phyloP scores from a whole-genome alignment of 1,140 invertebrate genomes.

The Pachyrhynchus sulphureomaculatus region DNA sequence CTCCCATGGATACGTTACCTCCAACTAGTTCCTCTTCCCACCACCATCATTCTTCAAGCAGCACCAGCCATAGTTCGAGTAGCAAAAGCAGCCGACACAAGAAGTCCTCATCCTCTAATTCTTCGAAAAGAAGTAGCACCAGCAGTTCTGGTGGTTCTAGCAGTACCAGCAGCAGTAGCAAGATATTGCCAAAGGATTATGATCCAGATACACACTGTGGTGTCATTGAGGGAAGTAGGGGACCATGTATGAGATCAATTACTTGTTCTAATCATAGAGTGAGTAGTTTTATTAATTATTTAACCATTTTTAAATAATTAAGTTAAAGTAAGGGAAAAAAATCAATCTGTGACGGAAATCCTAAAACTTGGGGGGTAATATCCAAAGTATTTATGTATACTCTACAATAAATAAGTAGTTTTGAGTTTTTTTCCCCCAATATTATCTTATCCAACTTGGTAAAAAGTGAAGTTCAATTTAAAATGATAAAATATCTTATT shows the following conservation, averaged over 20 bases:
- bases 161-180: slow-evolving; percentile 27
- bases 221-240: slow-evolving; percentile 40
- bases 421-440: no score
- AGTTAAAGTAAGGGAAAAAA: no score
- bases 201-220: slow-evolving; percentile 45
- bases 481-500: no score
- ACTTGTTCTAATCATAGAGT: slow-evolving; percentile 47
- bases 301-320: neutral
- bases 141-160: slow-evolving; percentile 25
- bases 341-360: no score
- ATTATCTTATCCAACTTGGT: no score
- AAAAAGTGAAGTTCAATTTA: no score
- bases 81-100: slow-evolving; percentile 18
- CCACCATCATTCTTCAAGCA: slow-evolving; percentile 4
- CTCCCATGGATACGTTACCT: slow-evolving; percentile 14
- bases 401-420: no score
- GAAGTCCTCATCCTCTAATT: slow-evolving; percentile 12
- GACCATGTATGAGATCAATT: slow-evolving; percentile 41
- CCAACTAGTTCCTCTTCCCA: slow-evolving; percentile 10
- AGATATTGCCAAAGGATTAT: slow-evolving; percentile 33
- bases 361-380: no score
- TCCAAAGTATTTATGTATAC: no score
- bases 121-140: slow-evolving; percentile 15
- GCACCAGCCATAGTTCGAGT: slow-evolving; percentile 12
- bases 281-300: slow-evolving; percentile 15